Evolutionary conservation across 2,113 vertebrate genomes (phyloP), one percentile per base, ranked within the genome.

Genomic region (Platycercus adscitus): DNA sequence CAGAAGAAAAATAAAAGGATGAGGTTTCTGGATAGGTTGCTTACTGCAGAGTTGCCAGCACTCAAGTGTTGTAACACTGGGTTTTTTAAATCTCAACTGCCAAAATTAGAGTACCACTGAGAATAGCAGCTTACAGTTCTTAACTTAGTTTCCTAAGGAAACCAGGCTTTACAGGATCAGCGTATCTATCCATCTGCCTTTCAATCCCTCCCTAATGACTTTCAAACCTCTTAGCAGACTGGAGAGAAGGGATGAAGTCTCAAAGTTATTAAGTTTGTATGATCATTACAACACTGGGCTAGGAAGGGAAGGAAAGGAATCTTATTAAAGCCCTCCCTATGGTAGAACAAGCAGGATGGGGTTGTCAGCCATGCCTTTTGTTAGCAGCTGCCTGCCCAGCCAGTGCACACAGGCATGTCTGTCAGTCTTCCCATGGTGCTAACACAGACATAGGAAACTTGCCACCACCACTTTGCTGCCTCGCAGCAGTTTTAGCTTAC

Each of bases 111-210:
- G 4, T 26, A 46, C 60, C 46, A 14, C 17, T 29, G 89, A 78
- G 93, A 95, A 41, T 3, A 75, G 73, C 50, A 87, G 87, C 75
- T 89, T 84, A 53, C 55, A 43, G 60, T 84, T 84, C 69, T 86
- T 77, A 47, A 12, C n/a, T 65, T 24, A 21, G 69, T 84, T 95
- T 91, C 69, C 55, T 63, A 58, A 88, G 50, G 84, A 92, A 84
- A 47, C 17, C 2, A 6, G 69, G 37, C 56, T 65, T 92, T 89
- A 71, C 47, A 55, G 73, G 69, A 71, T 81, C 73, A 68, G 65
- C 60, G 26, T 11, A 35, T 43, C 50, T 81, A 49, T 78, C 52
- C 84, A 73, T 92, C 69, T 75, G 50, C 39, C 43, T 83, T 70
- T 78, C 46, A 17, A 1, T 43, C 37, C 50, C 69, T 64, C 84